phyloP scores from a whole-genome alignment of 2,113 vertebrate genomes.

The Vidua chalybeata region DNA sequence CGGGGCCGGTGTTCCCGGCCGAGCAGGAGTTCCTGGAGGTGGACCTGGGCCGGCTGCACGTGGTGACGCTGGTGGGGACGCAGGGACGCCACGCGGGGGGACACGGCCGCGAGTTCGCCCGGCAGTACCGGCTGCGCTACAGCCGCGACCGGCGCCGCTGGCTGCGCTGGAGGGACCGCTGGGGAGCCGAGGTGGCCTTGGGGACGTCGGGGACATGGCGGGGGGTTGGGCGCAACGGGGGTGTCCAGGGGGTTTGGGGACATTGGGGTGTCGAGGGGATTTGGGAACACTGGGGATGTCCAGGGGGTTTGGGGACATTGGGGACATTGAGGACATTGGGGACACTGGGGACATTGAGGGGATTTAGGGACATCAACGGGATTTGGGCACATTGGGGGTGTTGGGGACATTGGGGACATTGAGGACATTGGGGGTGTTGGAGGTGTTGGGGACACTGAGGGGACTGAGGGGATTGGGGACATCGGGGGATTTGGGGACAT shows the following conservation, averaged over 20 bases:
- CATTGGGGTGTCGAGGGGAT: accelerated
- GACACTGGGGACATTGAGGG: neutral
- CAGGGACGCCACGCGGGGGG: conserved; percentile 92
- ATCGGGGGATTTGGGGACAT: too few relatives aligned
- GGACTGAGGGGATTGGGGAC: too few relatives aligned
- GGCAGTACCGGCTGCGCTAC: conserved; percentile 67
- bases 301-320: too few relatives aligned
- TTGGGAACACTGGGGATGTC: too few relatives aligned
- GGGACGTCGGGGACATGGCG: too few relatives aligned
- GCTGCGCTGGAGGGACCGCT: too few relatives aligned
- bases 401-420: neutral
- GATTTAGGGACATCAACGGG: too few relatives aligned
- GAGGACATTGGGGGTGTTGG: neutral
- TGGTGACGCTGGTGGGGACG: conserved; percentile 88
- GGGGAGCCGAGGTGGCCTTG: too few relatives aligned
- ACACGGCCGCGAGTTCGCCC: conserved; percentile 90
- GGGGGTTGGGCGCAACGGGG: too few relatives aligned
- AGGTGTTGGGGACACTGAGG: too few relatives aligned
- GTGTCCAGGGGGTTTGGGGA: neutral
- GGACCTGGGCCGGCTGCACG: conserved; percentile 82
- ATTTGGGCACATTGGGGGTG: too few relatives aligned
- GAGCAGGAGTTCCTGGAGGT: conserved; percentile 91
- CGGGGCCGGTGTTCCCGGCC: conserved; percentile 83
- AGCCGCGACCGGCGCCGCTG: too few relatives aligned
- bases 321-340: neutral